These are phyloP conservation scores for Heterochromis multidens DNA, from an alignment of 2,113 vertebrate genomes.

Conservation along the genomic window DNA sequence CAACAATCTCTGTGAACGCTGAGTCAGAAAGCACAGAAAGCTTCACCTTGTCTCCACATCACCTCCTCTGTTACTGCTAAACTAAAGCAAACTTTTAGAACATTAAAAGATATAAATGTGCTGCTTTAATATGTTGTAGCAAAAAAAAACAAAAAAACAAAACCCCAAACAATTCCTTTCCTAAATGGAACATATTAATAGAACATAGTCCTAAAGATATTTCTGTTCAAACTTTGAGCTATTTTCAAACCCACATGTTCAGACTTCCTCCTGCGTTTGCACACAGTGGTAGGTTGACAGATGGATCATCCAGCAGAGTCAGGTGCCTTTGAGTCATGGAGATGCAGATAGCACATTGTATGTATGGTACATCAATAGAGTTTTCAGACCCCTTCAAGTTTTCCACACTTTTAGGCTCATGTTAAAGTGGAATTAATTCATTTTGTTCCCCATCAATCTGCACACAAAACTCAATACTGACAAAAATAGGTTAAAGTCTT, in stretches of 20 bases:
- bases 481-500: not conserved
- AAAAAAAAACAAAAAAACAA: not conserved
- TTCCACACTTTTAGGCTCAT: not conserved
- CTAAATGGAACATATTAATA: not conserved
- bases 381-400: not conserved
- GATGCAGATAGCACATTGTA: not conserved
- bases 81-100: not conserved
- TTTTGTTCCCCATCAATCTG: not conserved
- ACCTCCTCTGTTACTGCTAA: not conserved
- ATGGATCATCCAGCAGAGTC: constrained; percentile 11
- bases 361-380: not conserved
- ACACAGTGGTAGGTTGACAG: constrained; percentile 31
- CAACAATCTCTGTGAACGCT: not conserved
- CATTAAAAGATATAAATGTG: not conserved
- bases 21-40: not conserved
- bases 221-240: not conserved
- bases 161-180: not conserved
- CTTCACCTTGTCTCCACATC: not conserved
- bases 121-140: not conserved
- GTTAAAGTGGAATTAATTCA: not conserved
- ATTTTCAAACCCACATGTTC: not conserved
- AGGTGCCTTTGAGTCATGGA: not conserved
- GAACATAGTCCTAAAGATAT: not conserved
- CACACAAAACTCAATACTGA: not conserved
- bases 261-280: not conserved